phyloP scores from a whole-genome alignment of 2,888 invertebrate genomes.

The Amaurobius ferox region DNA sequence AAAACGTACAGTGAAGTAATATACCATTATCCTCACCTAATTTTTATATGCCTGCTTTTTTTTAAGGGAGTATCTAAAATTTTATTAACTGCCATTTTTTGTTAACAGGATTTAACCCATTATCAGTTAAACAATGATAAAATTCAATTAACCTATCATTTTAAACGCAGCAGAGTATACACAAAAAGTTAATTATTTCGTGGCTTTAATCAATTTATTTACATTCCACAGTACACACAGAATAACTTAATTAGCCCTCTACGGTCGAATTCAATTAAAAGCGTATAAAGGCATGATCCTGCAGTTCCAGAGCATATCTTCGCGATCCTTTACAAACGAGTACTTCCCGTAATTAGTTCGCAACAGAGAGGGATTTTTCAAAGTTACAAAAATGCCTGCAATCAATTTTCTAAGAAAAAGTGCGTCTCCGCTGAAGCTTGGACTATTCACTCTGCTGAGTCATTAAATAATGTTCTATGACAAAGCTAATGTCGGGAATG shows the following conservation, averaged over 20 bases:
- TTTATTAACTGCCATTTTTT: too few relatives aligned
- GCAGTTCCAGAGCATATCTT: background rate
- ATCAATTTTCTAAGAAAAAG: background rate
- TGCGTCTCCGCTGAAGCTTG: background rate
- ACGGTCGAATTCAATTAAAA: background rate
- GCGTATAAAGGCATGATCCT: background rate
- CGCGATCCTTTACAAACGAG: background rate
- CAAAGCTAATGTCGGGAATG: background rate
- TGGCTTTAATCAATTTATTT: background rate
- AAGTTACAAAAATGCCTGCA: background rate
- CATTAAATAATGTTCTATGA: background rate
- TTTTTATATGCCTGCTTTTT: too few relatives aligned
- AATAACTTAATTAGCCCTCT: background rate
- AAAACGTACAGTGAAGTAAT: too few relatives aligned
- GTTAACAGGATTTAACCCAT: too few relatives aligned
- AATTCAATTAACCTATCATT: background rate
- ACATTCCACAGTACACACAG: conserved; percentile 1
- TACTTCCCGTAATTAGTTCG: background rate
- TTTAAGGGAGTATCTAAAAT: too few relatives aligned
- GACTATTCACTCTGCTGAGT: background rate
- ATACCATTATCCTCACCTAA: too few relatives aligned
- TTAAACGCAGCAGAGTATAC: background rate
- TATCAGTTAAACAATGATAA: too few relatives aligned
- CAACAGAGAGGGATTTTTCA: background rate
- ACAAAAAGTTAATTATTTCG: background rate